Base-by-base conservation (phyloP, 2,113 vertebrate genomes). In the Laterallus jamaicensis region DNA sequence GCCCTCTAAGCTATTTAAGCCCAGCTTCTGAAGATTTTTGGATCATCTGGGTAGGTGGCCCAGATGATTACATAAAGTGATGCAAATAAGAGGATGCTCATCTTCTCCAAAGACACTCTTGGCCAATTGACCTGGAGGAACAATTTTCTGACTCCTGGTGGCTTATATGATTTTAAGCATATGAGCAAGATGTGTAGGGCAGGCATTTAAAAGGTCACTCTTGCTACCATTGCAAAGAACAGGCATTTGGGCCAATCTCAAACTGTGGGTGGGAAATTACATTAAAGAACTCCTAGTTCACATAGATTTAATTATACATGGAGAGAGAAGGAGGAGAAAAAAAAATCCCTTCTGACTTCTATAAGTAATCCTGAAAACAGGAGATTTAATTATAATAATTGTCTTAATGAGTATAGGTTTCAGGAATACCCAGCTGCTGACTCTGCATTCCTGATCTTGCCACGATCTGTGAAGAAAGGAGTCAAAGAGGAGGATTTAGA, bases 341-440 rank as follows among this genome's bases (percentile, higher is more conserved):
- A 87, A 81, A 81, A 81, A 89, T 81, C 76, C 67, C 83, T 91
- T 88, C 81, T 94, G 83, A 82, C 49, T 94, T 86, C 86, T 78
- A 7, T 40, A 82, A 75, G 91, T 70, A 94, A 92, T 86, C 62
- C 73, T 93, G 92, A 82, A 92, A 95, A 94, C 39, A 93, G 71
- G 64, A 91, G 92, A 81, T 58, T 95, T 95, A 95, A 94, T 94
- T 93, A 91, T 81, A 71, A 90, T 91, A 88, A 86, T 92, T 95
- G 77, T 68, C 80, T 95, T 94, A 86, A 94, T 80, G 82, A 94
- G 35, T 67, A 52, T 4, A 95, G 52, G 86, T 78, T 86, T 95
- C 3, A 18, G 88, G 88, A 96, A 95, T 91, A 96, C 35, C 42
- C 66, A 74, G 69, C 56, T 92, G 92, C 91, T 86, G 77, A 86